Conservation (phyloP, 2,113 vertebrate genomes). For the Anolis carolinensis region DNA sequence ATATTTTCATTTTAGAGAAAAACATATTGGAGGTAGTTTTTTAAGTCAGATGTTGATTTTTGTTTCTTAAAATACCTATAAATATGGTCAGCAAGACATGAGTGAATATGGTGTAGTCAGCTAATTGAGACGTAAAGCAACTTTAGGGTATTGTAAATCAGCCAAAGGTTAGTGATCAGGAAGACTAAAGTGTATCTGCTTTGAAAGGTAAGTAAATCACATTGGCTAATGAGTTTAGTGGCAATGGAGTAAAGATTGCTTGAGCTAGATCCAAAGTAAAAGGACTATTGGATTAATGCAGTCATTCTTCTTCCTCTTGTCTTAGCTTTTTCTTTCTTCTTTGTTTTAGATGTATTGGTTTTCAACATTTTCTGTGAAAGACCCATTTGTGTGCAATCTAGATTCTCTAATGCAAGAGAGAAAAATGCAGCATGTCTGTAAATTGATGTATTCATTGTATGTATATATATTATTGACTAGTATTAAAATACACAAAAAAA, state of each 20-base stretch:
- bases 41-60: neutral
- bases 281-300: slow-evolving; percentile 6
- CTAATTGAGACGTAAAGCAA: slow-evolving; percentile 16
- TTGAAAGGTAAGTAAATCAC: slow-evolving; percentile 29
- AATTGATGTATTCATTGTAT: neutral
- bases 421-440: neutral
- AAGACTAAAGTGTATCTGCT: slow-evolving; percentile 18
- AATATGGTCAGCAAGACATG: neutral
- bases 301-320: neutral
- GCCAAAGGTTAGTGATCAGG: slow-evolving; percentile 21
- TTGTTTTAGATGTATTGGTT: neutral
- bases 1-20: neutral
- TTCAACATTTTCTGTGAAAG: neutral
- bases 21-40: neutral
- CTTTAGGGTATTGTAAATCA: slow-evolving; percentile 20
- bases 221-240: slow-evolving; percentile 10
- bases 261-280: slow-evolving; percentile 14
- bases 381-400: neutral
- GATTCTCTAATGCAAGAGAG: neutral
- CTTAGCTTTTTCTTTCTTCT: neutral
- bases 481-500: neutral
- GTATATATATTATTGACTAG: neutral
- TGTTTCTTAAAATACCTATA: neutral
- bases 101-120: neutral
- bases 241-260: neutral